Base-by-base conservation (phyloP, 2,113 vertebrate genomes). In the Bufo gargarizans region DNA sequence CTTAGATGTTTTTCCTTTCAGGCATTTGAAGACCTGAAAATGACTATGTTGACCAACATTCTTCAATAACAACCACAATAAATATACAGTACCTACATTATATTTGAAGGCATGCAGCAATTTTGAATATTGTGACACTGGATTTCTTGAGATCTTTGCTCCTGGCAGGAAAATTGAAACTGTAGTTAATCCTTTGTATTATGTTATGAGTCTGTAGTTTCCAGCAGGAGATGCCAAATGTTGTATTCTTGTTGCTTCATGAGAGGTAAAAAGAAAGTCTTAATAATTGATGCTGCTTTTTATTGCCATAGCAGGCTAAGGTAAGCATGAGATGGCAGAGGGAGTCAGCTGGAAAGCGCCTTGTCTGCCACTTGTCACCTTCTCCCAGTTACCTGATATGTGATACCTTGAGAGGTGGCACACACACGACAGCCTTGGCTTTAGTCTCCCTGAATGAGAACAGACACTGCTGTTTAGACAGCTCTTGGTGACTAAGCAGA, bases 281-380 rank as follows among this genome's bases (percentile, higher is more conserved):
- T 94, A 97, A 97, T 97, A 96, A 96, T 97, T 97, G 90, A 97
- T 94, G 90, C 80, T 89, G 86, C 90, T 91, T 95, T 88, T 96
- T 93, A 95, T 93, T 72, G 14, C 88, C 81, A 89, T 90, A 83
- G 91, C 90, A 91, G 93, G 93, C 3, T 89, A 92, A 93, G 91
- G 89, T 88, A 85, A 90, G 92, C 79, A 91, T 93, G 93, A 95
- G 93, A 91, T 89, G 93, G 93, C 92, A 94, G 94, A 91, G 92
- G 90, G 85, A 94, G 94, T 92, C 96, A 97, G 96, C 93, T 97
- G 95, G 92, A 91, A 95, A 90, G 93, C 94, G 92, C 92, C 89
- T 91, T 74, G 91, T 77, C 91, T 93, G 89, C 93, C 93, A 93
- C 89, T 91, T 90, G 90, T 92, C 90, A 89, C 90, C 88, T 92